A percentile compares a stretch with the other conserved stretches of the same genome.
Conservation (phyloP, 2,113 vertebrate species). For the Pseudolaguvia tuberculata region DNA sequence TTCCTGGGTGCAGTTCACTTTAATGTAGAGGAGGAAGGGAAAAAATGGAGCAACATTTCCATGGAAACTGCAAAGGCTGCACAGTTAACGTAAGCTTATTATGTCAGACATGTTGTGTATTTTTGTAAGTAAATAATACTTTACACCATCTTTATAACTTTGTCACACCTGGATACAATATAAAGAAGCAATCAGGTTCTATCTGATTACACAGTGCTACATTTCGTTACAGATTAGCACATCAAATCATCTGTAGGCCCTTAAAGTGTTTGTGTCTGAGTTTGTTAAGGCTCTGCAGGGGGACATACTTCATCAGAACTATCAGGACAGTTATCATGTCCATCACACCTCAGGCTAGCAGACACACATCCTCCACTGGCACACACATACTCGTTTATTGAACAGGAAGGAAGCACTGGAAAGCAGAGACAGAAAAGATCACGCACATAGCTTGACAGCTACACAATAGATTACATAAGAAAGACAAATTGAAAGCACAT, state of each 20-base stretch:
- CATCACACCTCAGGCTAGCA: conserved; percentile 86
- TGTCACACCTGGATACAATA: not conserved
- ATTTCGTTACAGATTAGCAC: not conserved
- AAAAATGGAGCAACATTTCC: conserved; percentile 35
- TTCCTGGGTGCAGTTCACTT: conserved; percentile 31
- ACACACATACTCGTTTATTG: conserved; percentile 89
- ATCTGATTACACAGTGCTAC: not conserved
- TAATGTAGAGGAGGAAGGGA: conserved; percentile 16
- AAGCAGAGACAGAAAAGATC: conserved; percentile 31
- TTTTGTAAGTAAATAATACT: conserved; percentile 19
- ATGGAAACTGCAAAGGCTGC: conserved; percentile 36
- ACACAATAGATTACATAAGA: conserved; percentile 21
- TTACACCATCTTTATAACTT: not conserved
- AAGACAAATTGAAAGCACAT: no score
- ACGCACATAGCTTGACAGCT: conserved; percentile 25
- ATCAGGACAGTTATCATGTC: conserved; percentile 87
- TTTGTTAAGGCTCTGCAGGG: conserved; percentile 12
- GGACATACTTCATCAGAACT: conserved; percentile 91
- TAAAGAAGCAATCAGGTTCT: not conserved
- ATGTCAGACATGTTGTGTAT: conserved; percentile 7
- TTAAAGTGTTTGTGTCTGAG: conserved; percentile 9
- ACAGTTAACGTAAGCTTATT: conserved; percentile 21
- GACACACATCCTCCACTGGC: conserved; percentile 84
- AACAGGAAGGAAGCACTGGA: conserved; percentile 84
- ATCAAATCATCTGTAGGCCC: not conserved